phyloP scores from a whole-genome alignment of 2,113 vertebrate species.

The Brienomyrus brachyistius region DNA sequence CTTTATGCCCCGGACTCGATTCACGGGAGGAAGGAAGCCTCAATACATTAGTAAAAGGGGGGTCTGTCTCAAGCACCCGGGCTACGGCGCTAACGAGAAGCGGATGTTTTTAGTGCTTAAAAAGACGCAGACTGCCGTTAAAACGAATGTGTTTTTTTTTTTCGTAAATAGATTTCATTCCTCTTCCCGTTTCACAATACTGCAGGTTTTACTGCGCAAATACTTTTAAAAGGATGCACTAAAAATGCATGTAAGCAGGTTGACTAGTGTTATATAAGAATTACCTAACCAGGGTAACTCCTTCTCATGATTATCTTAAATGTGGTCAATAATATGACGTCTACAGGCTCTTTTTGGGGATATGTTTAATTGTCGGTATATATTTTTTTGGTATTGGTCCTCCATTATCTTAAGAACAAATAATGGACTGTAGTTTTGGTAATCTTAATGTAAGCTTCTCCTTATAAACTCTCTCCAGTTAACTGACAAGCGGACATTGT shows the following conservation, averaged over 20 bases:
- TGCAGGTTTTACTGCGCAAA: background rate
- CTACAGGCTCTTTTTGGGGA: background rate
- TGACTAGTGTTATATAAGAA: background rate
- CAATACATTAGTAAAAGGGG: conserved; percentile 69
- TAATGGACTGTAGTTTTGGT: background rate
- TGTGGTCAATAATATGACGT: background rate
- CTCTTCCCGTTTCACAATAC: background rate
- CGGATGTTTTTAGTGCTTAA: background rate
- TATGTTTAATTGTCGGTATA: background rate
- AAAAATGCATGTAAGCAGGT: background rate
- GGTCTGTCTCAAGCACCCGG: conserved; percentile 47
- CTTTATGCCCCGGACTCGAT: conserved; percentile 70
- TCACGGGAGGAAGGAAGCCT: conserved; percentile 65
- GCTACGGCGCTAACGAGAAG: background rate
- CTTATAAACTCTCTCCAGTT: background rate
- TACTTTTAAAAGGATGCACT: background rate
- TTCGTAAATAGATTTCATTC: background rate
- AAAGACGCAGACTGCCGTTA: background rate
- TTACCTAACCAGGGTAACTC: background rate
- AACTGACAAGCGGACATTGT: background rate
- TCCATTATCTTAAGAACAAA: background rate
- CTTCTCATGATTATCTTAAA: background rate
- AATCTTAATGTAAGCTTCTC: background rate
- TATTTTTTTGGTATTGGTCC: background rate
- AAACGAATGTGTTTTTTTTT: background rate